Conservation (phyloP, 1,140 invertebrate species). For the Penaeus indicus region DNA sequence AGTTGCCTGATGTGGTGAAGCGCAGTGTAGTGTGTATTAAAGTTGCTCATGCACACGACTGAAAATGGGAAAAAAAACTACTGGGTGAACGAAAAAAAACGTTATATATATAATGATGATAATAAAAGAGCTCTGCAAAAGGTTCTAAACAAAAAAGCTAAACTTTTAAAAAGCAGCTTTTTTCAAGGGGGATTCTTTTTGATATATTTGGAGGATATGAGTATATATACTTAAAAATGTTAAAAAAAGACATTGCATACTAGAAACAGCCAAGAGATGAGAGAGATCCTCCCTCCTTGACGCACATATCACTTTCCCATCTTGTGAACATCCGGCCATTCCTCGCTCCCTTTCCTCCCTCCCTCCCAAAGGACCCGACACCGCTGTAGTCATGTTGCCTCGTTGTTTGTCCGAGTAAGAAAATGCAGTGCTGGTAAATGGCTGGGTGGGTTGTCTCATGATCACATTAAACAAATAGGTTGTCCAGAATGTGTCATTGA, state of each 20-base stretch:
- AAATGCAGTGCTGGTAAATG: slow-evolving; percentile 54
- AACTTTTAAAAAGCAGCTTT: slow-evolving; percentile 43
- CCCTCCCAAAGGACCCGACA: slow-evolving; percentile 17
- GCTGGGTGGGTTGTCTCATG: slow-evolving; percentile 37
- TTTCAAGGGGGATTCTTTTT: slow-evolving; percentile 43
- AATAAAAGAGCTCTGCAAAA: slow-evolving; percentile 37
- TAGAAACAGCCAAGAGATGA: slow-evolving; percentile 54
- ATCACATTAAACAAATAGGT: slow-evolving; percentile 6
- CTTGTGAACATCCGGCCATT: slow-evolving; percentile 63
- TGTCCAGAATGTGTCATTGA: too few species aligned
- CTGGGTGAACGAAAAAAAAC: background rate
- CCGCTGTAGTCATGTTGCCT: slow-evolving; percentile 19
- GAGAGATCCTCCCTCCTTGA: slow-evolving; percentile 58
- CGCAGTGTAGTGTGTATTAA: slow-evolving; percentile 47
- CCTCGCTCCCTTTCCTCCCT: slow-evolving; percentile 55
- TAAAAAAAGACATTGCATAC: slow-evolving; percentile 38
- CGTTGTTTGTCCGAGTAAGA: slow-evolving; percentile 13
- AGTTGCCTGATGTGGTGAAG: slow-evolving; percentile 53
- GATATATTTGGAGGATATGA: slow-evolving; percentile 36
- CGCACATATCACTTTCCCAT: slow-evolving; percentile 62
- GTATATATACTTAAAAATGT: too few species aligned
- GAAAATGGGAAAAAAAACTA: background rate
- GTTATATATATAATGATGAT: background rate
- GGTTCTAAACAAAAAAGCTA: background rate
- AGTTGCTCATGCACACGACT: slow-evolving; percentile 51